Base-by-base conservation (phyloP, 2,888 invertebrate genomes). In the Peribatodes rhomboidaria region DNA sequence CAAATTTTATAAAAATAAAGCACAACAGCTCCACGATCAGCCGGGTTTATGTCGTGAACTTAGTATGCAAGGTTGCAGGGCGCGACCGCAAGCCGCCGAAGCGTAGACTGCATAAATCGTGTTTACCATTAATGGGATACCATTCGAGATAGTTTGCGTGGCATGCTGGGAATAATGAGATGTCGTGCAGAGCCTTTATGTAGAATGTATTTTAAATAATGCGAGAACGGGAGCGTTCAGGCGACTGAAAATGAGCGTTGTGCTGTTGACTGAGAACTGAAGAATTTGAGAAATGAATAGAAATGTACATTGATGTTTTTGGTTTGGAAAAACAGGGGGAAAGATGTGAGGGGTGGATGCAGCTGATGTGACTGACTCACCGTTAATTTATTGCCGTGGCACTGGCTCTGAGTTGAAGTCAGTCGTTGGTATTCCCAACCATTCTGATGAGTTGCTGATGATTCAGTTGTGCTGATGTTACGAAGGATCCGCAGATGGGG, bases 71-170 rank as follows among this genome's bases (percentile, higher is more conserved):
- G 20, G 44, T 55, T 55, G 55, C 55, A 55, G 44, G 50, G 14
- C 16, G 39, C 39, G 35, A 31, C 44, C 55, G 55, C 55, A 46
- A 42, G 55, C 55, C 55, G 20, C 44, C 55, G 44, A 33, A 31
- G 55, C 55, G 55, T 44, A 44, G n/a, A 55, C 55, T 55, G 44
- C 44, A 55, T 55, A 55, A 55, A 55, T 55, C 35, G 33, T 55
- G 44, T 55, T 55, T 55, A 55, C 44, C 55, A 55, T 55, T 55
- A 55, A 55, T 55, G 55, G 55, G 44, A 55, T 55, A 55, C 55
- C 44, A 55, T 55, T 55, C 55, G 31, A 55, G 55, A 55, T 55
- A 55, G 55, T 55, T 44, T 10, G 44, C 33, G 33, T 33, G 20
- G 33, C 54, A 42, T 54, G 55, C 55, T n/a, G 54, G 42, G 55